phyloP scores from a whole-genome alignment of 2,797 vertebrate species.

The Pyrocephalus nanus region DNA sequence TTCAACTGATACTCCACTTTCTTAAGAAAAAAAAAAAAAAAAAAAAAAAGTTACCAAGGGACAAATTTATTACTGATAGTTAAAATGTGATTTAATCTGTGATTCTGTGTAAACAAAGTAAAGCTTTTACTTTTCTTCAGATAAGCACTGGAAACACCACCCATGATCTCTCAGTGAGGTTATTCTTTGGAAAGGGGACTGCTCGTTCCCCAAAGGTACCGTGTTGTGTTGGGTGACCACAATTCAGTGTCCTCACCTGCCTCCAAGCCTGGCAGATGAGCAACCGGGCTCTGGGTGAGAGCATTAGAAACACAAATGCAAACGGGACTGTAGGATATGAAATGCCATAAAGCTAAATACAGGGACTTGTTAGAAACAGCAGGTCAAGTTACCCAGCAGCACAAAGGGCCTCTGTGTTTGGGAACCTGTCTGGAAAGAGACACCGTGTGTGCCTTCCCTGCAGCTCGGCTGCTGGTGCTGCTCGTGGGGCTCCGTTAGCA shows the following conservation, averaged over 20 bases:
- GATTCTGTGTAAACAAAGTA: not conserved
- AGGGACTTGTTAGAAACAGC: not conserved
- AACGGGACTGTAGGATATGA: not conserved
- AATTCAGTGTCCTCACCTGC: not conserved
- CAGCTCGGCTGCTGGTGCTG: not conserved
- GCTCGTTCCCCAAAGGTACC: not conserved
- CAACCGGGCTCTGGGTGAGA: not conserved
- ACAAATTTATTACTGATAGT: not conserved
- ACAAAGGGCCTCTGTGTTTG: not conserved
- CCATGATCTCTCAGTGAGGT: not conserved
- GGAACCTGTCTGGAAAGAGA: not conserved
- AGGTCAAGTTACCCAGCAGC: not conserved
- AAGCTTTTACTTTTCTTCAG: not conserved
- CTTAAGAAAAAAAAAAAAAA: not conserved
- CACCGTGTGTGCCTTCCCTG: fast-evolving
- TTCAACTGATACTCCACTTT: not conserved
- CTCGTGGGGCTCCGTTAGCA: not conserved
- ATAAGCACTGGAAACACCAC: not conserved
- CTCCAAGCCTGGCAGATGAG: not conserved
- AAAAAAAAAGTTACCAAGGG: not conserved
- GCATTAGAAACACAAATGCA: not conserved
- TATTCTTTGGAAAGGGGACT: not conserved
- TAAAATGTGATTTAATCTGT: not conserved
- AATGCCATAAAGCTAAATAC: not conserved
- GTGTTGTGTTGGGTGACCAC: not conserved